Evolutionary conservation across 2,888 invertebrate genomes (phyloP), one percentile per base, ranked within the genome.

Genomic region (Cataglyphis altisquamis): DNA sequence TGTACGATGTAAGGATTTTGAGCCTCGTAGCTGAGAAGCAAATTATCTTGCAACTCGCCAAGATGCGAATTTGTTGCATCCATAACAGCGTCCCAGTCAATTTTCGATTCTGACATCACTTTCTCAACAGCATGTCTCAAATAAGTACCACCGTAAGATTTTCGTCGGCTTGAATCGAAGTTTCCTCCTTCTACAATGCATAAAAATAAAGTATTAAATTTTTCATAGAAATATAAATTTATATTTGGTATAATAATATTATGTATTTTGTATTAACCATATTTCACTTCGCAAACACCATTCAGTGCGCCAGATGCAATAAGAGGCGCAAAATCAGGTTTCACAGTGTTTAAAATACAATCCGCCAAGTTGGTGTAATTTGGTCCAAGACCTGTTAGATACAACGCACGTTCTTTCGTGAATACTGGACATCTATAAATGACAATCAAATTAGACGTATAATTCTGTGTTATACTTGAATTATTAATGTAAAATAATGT

Each of bases 81-180:
- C 93, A 96, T 96, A n/a, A 96, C 95, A 92, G 95, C 94, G 85
- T 96, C 96, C 96, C 96, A 96, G 85, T 96, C 96, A 36, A 96
- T 95, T 88, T 96, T 95, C 12, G 96, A 95, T 81, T 94, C 93
- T 0, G 90, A 92, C 5, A 94, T 88, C 83, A 93, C 93, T 0
- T 92, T 93, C 83, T 94, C 94, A 8, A 94, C 90, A 0, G 92
- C 91, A 52, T 93, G 91, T 63, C 92, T 91, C 21, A 93, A 84
- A 64, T 92, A 93, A 1, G 92, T 93, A 3, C 94, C 93, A 9
- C 93, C 94, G 60, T 93, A 94, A 1, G 94, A 93, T 82, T 94
- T 94, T 66, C 93, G 89, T 62, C 93, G 90, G 68, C 86, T 93
- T 0, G 87, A 73, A 72, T 94, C 94, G 29, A 93, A 92, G 64